phyloP scores from a whole-genome alignment of 1,140 invertebrate species.

The Drosophila gunungcola region DNA sequence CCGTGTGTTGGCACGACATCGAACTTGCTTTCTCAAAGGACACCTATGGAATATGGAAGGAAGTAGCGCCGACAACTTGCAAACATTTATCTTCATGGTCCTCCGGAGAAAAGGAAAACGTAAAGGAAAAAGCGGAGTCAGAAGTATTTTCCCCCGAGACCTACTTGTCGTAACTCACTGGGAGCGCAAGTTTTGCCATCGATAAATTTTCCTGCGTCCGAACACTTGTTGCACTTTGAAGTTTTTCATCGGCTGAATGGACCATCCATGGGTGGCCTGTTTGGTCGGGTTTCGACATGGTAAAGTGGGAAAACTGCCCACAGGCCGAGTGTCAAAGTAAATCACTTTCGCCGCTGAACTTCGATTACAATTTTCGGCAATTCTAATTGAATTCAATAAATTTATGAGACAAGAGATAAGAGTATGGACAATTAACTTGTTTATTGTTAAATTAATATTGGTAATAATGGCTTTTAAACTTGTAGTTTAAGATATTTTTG shows the following conservation, averaged over 20 bases:
- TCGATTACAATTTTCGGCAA: constrained; percentile 49
- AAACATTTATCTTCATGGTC: constrained; percentile 71
- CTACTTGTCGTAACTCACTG: constrained; percentile 80
- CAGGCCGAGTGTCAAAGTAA: constrained; percentile 51
- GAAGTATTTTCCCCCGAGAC: constrained; percentile 20
- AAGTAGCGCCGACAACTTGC: constrained; percentile 28
- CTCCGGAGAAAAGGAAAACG: constrained; percentile 31
- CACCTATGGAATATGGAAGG: constrained; percentile 20
- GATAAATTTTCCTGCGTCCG: constrained; percentile 67
- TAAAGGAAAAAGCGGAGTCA: constrained; percentile 14
- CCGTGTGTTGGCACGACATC: constrained; percentile 2
- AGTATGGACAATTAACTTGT: too few species aligned
- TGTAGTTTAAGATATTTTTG: too few species aligned
- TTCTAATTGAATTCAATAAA: constrained; percentile 18
- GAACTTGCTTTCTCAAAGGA: constrained; percentile 25
- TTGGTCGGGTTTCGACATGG: background rate
- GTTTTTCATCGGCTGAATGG: constrained; percentile 29
- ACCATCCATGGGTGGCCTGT: constrained; percentile 5
- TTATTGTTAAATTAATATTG: too few species aligned
- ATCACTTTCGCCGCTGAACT: constrained; percentile 51
- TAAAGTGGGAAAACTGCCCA: constrained; percentile 3
- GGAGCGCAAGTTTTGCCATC: constrained; percentile 69
- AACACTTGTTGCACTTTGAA: constrained; percentile 72
- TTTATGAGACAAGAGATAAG: constrained; percentile 18
- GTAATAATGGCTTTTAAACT: too few species aligned